These are phyloP conservation scores for Campoplex capitator DNA, from an alignment of 2,888 invertebrate species.

Conservation along the genomic window DNA sequence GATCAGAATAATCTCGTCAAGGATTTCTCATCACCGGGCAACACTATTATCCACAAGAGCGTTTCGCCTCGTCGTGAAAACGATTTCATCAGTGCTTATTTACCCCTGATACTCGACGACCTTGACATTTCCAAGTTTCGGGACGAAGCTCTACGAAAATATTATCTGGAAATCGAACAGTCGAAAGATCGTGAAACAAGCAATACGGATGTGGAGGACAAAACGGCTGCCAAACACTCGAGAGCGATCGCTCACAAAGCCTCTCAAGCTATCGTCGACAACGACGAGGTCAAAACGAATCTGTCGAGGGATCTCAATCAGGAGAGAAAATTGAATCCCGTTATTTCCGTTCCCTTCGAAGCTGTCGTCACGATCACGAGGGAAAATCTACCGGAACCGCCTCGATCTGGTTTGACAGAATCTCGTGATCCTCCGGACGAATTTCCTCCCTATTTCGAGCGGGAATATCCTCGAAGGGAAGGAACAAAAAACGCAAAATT, in stretches of 20 bases:
- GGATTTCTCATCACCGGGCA: not conserved
- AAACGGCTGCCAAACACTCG: constrained; percentile 20
- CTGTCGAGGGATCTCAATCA: not conserved
- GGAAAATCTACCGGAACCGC: constrained; percentile 66
- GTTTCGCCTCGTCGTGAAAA: constrained; percentile 3
- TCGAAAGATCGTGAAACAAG: constrained; percentile 25
- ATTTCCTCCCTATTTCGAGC: constrained; percentile 78
- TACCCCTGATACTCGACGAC: constrained; percentile 56
- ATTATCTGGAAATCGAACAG: constrained; percentile 34
- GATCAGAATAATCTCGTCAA: constrained; percentile 11
- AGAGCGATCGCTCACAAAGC: constrained; percentile 30
- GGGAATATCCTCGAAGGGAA: constrained; percentile 33
- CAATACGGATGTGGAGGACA: constrained; percentile 13
- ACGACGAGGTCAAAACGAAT: not conserved
- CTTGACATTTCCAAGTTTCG: constrained; percentile 52
- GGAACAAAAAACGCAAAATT: constrained; percentile 1
- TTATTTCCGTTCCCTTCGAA: constrained; percentile 81
- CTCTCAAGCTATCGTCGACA: constrained; percentile 20
- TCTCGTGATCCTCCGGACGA: constrained; percentile 75
- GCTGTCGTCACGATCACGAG: constrained; percentile 81
- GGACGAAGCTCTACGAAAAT: constrained; percentile 52
- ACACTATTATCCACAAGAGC: no score
- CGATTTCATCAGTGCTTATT: constrained; percentile 36
- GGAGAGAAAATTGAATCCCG: constrained; percentile 65
- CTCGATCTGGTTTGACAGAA: constrained; percentile 16